Conservation (phyloP, 2,888 invertebrate genomes). For the Leptopilina syphax region DNA sequence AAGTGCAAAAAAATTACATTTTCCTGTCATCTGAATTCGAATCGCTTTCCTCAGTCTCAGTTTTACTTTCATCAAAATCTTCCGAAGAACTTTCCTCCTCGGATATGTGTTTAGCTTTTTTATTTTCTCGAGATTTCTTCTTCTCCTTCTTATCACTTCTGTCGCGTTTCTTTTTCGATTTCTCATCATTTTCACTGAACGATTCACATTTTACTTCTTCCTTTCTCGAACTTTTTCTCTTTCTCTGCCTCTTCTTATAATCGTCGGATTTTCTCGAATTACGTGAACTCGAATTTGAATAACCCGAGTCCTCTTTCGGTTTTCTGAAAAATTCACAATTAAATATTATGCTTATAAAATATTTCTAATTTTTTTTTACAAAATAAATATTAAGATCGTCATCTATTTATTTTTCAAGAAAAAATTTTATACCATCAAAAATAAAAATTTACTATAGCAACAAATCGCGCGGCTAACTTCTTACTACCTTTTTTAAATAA, state of each 20-base stretch:
- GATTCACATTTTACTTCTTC: constrained; percentile 57
- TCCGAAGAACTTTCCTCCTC: constrained; percentile 64
- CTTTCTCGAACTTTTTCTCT: constrained; percentile 58
- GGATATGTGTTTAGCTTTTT: constrained; percentile 62
- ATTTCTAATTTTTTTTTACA: neutral
- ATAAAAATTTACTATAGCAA: no score
- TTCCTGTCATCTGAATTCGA: constrained; percentile 62
- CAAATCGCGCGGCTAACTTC: no score
- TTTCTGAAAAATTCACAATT: constrained; percentile 68
- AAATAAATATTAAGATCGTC: neutral
- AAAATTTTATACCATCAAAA: no score
- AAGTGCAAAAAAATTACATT: constrained; percentile 54
- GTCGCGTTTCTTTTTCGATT: constrained; percentile 50
- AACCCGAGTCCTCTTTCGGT: constrained; percentile 82
- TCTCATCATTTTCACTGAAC: constrained; percentile 57
- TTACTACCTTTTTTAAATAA: no score
- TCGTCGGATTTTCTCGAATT: constrained; percentile 75
- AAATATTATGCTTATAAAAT: constrained; percentile 47
- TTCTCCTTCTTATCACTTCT: constrained; percentile 48
- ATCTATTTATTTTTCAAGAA: no score
- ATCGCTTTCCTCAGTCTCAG: constrained; percentile 61
- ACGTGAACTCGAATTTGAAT: constrained; percentile 84
- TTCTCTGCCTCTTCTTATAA: constrained; percentile 62
- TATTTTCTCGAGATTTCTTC: constrained; percentile 52
- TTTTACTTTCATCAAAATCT: constrained; percentile 55